A percentile compares a stretch with the other conserved stretches of the same genome.
Evolutionary conservation across 1,140 invertebrate genomes (phyloP).

Genomic region (Drosophila pectinifera): DNA sequence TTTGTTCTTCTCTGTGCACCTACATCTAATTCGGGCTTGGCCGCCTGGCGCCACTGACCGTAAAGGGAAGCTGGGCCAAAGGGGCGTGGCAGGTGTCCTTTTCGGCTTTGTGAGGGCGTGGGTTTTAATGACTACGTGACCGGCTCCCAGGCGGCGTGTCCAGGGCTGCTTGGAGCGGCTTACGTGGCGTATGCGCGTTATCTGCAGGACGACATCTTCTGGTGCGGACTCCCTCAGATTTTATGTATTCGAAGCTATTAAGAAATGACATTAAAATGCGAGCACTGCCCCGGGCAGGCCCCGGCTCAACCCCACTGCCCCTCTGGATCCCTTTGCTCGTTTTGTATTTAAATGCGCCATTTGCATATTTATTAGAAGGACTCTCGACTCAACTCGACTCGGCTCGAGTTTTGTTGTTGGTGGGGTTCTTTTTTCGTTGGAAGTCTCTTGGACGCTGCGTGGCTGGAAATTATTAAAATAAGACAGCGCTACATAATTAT

Average conservation of each 20-base stretch:
- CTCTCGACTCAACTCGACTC: conserved; percentile 18
- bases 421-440: conserved; percentile 10
- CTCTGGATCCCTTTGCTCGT: conserved; percentile 25
- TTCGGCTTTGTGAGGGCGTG: conserved; percentile 29
- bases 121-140: conserved; percentile 73
- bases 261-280: conserved; percentile 79
- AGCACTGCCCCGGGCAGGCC: conserved; percentile 32
- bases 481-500: conserved; percentile 82
- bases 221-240: conserved; percentile 47
- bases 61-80: conserved; percentile 52
- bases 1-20: conserved; percentile 45
- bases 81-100: conserved; percentile 53
- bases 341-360: conserved; percentile 78
- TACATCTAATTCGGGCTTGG: conserved; percentile 70
- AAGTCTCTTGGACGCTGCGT: conserved; percentile 27
- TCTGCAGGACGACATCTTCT: conserved; percentile 67
- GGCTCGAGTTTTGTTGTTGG: conserved; percentile 9
- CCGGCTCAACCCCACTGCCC: not conserved
- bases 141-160: conserved; percentile 59
- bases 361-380: conserved; percentile 83
- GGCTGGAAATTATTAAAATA: conserved; percentile 71
- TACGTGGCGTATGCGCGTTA: conserved; percentile 77
- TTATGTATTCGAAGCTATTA: conserved; percentile 79
- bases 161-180: conserved; percentile 58
- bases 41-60: conserved; percentile 53